Conservation (phyloP, 2,797 vertebrate genomes). For the Takifugu rubripes region DNA sequence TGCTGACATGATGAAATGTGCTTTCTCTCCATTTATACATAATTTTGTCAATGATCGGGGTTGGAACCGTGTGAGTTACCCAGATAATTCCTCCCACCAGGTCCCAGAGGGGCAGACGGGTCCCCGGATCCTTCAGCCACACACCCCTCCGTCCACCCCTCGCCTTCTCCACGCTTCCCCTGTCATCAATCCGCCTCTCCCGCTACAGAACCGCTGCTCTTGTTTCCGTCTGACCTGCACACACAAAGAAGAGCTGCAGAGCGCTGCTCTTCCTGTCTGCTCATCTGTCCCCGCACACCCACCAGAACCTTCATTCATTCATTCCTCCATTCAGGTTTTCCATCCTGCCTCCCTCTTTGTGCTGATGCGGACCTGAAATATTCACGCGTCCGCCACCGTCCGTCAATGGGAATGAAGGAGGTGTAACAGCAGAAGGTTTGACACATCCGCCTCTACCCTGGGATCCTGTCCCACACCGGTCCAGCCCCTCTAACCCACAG, state of each 20-base stretch:
- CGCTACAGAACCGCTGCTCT: slow-evolving; percentile 15
- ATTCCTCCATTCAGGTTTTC: slow-evolving; percentile 66
- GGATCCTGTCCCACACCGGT: not conserved
- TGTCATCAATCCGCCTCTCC: slow-evolving; percentile 19
- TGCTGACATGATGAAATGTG: too few relatives aligned
- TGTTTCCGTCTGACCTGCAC: slow-evolving; percentile 8
- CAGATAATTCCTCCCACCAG: not conserved
- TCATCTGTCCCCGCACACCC: slow-evolving; percentile 4
- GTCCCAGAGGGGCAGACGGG: not conserved
- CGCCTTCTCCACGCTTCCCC: not conserved
- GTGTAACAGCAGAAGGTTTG: too few relatives aligned
- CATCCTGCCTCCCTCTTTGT: slow-evolving; percentile 27
- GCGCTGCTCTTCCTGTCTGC: slow-evolving; percentile 1
- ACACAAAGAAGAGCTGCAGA: slow-evolving; percentile 61
- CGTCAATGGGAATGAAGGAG: slow-evolving; percentile 13
- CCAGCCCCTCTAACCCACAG: slow-evolving; percentile 7
- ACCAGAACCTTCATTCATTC: slow-evolving; percentile 58
- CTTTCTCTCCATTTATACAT: too few relatives aligned
- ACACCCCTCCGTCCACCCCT: slow-evolving; percentile 18
- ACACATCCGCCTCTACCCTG: slow-evolving; percentile 13
- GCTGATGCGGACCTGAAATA: not conserved
- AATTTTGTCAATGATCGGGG: too few relatives aligned
- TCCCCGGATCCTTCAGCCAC: not conserved
- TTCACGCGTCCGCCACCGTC: slow-evolving; percentile 5
- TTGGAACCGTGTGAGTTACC: too few relatives aligned